These are phyloP conservation scores for Percopsis transmontana DNA, from an alignment of 2,113 vertebrate genomes.

Conservation along the genomic window DNA sequence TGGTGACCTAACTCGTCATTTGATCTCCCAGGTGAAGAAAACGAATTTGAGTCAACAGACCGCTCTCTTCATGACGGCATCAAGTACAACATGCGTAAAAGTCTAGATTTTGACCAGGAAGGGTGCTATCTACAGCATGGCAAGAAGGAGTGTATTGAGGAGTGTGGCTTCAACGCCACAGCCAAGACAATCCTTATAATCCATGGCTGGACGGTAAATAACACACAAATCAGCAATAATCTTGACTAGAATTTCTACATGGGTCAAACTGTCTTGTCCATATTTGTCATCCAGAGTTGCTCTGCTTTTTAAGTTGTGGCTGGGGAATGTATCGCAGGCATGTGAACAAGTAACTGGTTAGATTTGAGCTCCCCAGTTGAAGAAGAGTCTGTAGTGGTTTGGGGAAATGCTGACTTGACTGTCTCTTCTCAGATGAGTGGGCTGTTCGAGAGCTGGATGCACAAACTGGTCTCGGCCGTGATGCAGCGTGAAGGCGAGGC, in stretches of 20 bases:
- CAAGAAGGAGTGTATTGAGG: constrained; percentile 64
- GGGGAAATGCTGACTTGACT: background rate
- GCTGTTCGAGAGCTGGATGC: constrained; percentile 87
- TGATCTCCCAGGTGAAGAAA: constrained; percentile 27
- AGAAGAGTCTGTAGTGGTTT: background rate
- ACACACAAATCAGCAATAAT: background rate
- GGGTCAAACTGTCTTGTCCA: background rate
- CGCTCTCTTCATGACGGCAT: constrained; percentile 41
- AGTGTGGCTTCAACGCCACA: constrained; percentile 87
- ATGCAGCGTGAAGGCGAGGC: constrained; percentile 83
- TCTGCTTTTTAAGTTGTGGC: too few species aligned
- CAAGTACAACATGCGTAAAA: constrained; percentile 82
- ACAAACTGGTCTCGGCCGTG: constrained; percentile 85
- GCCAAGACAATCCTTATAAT: constrained; percentile 92
- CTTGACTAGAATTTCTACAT: constrained; percentile 26
- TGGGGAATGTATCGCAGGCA: background rate
- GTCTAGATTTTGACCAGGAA: constrained; percentile 73
- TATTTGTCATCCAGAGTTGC: background rate
- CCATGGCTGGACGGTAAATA: constrained; percentile 91
- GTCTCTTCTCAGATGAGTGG: constrained; percentile 84
- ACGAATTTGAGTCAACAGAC: constrained; percentile 14
- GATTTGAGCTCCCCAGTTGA: background rate
- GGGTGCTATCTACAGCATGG: constrained; percentile 81
- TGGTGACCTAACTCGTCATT: too few species aligned
- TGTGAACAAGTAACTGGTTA: background rate